phyloP scores from a whole-genome alignment of 2,113 vertebrate species.

The Sceloporus tristichus region DNA sequence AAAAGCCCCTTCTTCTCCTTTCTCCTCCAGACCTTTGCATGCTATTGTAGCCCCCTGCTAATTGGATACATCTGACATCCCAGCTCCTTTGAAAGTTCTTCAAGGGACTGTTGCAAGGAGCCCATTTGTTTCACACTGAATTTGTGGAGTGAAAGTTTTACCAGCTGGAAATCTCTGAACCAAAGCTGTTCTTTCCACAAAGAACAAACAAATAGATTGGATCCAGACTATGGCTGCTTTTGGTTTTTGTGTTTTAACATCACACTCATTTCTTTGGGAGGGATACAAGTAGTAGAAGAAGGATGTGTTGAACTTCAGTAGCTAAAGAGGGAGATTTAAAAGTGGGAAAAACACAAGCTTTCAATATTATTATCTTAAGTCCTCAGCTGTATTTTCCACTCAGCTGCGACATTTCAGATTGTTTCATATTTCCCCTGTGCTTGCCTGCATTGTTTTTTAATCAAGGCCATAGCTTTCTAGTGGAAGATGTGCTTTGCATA shows the following conservation, averaged over 20 bases:
- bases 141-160: conserved; percentile 70
- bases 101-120: conserved; percentile 63
- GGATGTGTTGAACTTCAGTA: conserved; percentile 18
- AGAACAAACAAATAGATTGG: conserved; percentile 51
- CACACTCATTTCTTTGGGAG: not conserved
- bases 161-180: conserved; percentile 64
- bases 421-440: not conserved
- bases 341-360: not conserved
- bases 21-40: conserved; percentile 30
- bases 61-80: conserved; percentile 69
- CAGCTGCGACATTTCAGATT: conserved; percentile 18
- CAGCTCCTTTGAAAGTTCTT: conserved; percentile 63
- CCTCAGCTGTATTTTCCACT: conserved; percentile 28
- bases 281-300: conserved; percentile 10
- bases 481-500: not conserved
- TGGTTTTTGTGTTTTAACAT: conserved; percentile 18
- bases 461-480: no score
- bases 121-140: conserved; percentile 71
- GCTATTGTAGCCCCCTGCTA: conserved; percentile 61
- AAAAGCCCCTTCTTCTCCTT: conserved; percentile 18
- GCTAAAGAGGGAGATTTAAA: conserved; percentile 18
- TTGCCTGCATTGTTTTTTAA: not conserved
- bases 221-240: conserved; percentile 38
- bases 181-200: conserved; percentile 62
- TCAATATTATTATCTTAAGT: conserved; percentile 22